Conservation (phyloP, 2,113 vertebrate genomes). For the Rhizomys pruinosus region DNA sequence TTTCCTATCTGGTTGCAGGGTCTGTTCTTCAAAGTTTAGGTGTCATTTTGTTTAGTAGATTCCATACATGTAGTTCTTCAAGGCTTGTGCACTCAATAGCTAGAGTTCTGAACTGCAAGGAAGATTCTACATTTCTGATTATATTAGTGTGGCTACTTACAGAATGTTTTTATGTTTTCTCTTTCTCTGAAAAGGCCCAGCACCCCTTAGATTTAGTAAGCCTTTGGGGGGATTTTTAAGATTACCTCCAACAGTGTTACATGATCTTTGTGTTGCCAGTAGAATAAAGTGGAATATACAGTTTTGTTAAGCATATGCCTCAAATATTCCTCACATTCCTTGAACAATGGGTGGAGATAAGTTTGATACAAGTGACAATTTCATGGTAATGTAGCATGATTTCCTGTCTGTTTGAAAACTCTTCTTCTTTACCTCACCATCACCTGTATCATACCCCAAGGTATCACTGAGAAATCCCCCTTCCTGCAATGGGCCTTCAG, state of each 20-base stretch:
- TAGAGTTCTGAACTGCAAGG: background rate
- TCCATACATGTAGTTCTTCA: conserved; percentile 26
- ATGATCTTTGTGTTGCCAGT: background rate
- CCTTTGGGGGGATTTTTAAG: background rate
- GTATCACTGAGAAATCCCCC: background rate
- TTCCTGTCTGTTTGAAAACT: background rate
- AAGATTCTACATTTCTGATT: conserved; percentile 53
- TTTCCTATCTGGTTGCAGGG: background rate
- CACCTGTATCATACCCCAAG: background rate
- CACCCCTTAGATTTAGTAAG: background rate
- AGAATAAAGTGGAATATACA: background rate
- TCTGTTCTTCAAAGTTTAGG: conserved; percentile 41
- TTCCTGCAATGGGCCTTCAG: background rate
- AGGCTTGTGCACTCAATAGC: background rate
- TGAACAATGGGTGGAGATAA: background rate
- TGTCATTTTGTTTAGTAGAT: conserved; percentile 3
- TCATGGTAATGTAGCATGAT: background rate
- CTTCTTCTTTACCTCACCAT: background rate
- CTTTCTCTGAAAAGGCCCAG: conserved; percentile 12
- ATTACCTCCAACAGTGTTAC: background rate
- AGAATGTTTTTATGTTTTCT: background rate
- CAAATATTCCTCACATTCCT: background rate
- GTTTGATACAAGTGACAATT: background rate
- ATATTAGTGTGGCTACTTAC: background rate
- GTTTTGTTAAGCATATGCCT: background rate